Conservation (phyloP, 2,797 vertebrate genomes). For the Eulemur coronatus region DNA sequence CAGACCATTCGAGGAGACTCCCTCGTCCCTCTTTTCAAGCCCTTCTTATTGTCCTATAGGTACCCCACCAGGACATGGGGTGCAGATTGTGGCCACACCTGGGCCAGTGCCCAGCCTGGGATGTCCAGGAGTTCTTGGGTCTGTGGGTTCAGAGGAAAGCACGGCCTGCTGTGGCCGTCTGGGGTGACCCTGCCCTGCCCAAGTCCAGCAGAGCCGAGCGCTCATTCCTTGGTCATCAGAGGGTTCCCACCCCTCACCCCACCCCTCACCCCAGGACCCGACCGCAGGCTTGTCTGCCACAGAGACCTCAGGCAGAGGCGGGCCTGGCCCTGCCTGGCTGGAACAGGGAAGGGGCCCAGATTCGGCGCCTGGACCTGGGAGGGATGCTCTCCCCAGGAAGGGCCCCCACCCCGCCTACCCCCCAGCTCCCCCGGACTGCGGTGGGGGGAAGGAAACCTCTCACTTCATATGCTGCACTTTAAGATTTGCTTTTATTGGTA, state of each 20-base stretch:
- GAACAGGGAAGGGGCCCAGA: not conserved
- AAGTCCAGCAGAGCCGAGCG: not conserved
- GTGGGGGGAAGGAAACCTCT: not conserved
- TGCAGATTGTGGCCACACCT: not conserved
- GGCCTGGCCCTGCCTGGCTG: not conserved
- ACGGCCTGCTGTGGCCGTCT: not conserved
- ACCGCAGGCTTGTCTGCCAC: not conserved
- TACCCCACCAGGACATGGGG: not conserved
- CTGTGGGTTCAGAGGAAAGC: not conserved
- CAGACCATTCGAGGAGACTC: no score
- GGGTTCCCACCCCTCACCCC: not conserved
- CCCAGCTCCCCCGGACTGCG: not conserved
- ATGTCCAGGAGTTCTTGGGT: not conserved
- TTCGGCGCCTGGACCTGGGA: not conserved
- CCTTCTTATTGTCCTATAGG: not conserved
- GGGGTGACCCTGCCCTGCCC: not conserved
- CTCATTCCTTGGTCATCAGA: not conserved
- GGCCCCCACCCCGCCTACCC: accelerated
- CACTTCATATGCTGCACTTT: not conserved
- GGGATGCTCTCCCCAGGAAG: not conserved
- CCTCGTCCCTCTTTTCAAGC: not conserved
- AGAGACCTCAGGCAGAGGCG: not conserved
- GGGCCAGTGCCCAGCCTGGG: not conserved
- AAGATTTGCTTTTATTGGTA: slow-evolving; percentile 48
- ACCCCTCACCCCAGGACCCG: not conserved